phyloP scores from a whole-genome alignment of 2,888 invertebrate genomes.

The Drosophila conformis region DNA sequence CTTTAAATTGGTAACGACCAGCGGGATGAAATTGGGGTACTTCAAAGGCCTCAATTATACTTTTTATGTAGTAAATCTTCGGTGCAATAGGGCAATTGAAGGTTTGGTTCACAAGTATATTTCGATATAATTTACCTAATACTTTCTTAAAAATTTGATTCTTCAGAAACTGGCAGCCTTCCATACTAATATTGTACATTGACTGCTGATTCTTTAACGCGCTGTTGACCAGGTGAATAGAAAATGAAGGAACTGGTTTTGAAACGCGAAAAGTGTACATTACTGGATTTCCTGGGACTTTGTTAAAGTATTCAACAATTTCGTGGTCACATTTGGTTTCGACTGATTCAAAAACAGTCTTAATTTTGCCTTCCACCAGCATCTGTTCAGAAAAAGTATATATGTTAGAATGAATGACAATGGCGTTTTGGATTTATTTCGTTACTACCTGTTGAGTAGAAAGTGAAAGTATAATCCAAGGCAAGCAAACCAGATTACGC shows the following conservation, averaged over 20 bases:
- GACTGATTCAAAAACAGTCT: constrained; percentile 17
- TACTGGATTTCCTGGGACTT: background rate
- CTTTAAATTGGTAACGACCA: too few species aligned
- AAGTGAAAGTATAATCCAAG: constrained; percentile 6
- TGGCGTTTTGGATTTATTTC: background rate
- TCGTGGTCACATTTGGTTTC: constrained; percentile 45
- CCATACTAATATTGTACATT: constrained; percentile 36
- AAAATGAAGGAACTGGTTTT: constrained; percentile 8
- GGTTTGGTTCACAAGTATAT: constrained; percentile 35
- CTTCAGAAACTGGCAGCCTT: constrained; percentile 46
- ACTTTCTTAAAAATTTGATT: constrained; percentile 43
- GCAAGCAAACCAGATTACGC: background rate
- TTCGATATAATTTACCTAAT: constrained; percentile 16
- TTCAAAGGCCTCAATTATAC: too few species aligned
- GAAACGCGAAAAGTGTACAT: constrained; percentile 37
- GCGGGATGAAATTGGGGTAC: too few species aligned
- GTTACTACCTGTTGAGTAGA: background rate
- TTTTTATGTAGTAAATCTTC: constrained; percentile 29
- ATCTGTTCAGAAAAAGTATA: constrained; percentile 8
- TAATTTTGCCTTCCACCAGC: background rate
- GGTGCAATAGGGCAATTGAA: constrained; percentile 50
- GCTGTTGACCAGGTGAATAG: constrained; percentile 20
- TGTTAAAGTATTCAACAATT: constrained; percentile 40
- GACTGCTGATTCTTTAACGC: constrained; percentile 2
- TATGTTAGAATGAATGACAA: background rate